Evolutionary conservation across 2,888 invertebrate species (phyloP).

Genomic region (Hydrotaea cyrtoneurina): DNA sequence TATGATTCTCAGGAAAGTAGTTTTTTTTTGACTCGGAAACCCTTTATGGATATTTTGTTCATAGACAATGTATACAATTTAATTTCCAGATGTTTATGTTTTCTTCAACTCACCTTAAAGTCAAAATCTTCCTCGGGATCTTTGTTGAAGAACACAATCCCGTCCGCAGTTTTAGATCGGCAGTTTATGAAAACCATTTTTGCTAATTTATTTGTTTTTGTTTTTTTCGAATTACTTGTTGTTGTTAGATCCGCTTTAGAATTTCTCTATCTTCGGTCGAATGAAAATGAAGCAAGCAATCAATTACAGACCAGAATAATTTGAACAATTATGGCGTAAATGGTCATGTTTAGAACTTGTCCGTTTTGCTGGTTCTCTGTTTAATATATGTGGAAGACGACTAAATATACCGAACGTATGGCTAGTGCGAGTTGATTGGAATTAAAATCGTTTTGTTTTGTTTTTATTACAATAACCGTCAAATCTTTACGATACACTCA

Average conservation of each 20-base stretch:
- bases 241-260: background rate
- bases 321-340: slow-evolving; percentile 79
- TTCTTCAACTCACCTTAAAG: slow-evolving; percentile 70
- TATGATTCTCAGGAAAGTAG: too few relatives aligned
- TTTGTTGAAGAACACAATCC: slow-evolving; percentile 24
- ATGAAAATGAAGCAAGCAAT: slow-evolving; percentile 22
- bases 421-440: background rate
- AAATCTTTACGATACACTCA: slow-evolving; percentile 56
- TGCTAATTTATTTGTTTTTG: background rate
- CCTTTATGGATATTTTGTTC: too few relatives aligned
- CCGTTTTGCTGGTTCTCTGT: slow-evolving; percentile 37
- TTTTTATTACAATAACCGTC: slow-evolving; percentile 17
- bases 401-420: too few relatives aligned
- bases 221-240: background rate
- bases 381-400: slow-evolving; percentile 8
- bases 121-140: slow-evolving; percentile 74
- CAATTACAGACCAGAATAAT: slow-evolving; percentile 78
- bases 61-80: too few relatives aligned
- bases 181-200: slow-evolving; percentile 29
- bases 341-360: slow-evolving; percentile 74
- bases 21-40: too few relatives aligned
- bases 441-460: background rate
- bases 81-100: too few relatives aligned
- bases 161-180: background rate
- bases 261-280: background rate